Conservation (phyloP, 37 sponge, comb jelly and placozoan genomes). For the Oopsacas minuta region DNA sequence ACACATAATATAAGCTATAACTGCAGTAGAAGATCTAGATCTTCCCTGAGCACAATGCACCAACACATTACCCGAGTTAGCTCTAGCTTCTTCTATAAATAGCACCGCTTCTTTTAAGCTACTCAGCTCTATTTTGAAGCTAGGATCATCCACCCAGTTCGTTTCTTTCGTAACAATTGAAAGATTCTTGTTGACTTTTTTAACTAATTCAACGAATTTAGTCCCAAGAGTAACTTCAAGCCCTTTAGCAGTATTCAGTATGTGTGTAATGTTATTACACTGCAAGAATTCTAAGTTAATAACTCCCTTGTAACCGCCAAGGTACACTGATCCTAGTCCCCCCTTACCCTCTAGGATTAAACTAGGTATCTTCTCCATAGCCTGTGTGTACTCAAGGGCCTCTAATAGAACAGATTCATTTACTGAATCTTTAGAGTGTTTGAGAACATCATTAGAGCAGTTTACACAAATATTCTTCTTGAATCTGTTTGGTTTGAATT, state of each 20-base stretch:
- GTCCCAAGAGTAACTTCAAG: conserved; percentile 63
- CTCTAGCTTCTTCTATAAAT: conserved; percentile 42
- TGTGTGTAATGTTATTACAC: conserved; percentile 32
- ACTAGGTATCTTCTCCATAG: conserved; percentile 47
- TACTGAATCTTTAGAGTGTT: conserved; percentile 38
- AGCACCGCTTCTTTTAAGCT: conserved; percentile 30
- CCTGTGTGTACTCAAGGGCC: conserved; percentile 57
- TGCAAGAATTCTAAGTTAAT: conserved; percentile 52
- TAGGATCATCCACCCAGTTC: conserved; percentile 46
- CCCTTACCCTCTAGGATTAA: conserved; percentile 27
- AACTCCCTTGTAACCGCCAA: conserved; percentile 58
- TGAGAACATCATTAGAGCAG: conserved; percentile 51
- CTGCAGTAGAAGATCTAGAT: conserved; percentile 63
- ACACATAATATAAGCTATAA: conserved; percentile 58
- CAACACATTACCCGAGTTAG: conserved; percentile 30
- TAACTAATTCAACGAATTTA: conserved; percentile 44
- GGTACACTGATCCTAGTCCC: conserved; percentile 37
- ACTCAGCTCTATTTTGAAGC: conserved; percentile 27
- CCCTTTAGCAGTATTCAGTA: conserved; percentile 69
- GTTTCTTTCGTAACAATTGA: conserved; percentile 34
- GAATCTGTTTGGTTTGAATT: conserved; percentile 43
- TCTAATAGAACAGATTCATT: conserved; percentile 11
- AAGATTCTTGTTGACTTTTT: conserved; percentile 32
- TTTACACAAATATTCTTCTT: conserved; percentile 48
- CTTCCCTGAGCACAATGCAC: conserved; percentile 84